Evolutionary conservation across 2,888 invertebrate genomes (phyloP).

Genomic region (Dynastes hyllus): DNA sequence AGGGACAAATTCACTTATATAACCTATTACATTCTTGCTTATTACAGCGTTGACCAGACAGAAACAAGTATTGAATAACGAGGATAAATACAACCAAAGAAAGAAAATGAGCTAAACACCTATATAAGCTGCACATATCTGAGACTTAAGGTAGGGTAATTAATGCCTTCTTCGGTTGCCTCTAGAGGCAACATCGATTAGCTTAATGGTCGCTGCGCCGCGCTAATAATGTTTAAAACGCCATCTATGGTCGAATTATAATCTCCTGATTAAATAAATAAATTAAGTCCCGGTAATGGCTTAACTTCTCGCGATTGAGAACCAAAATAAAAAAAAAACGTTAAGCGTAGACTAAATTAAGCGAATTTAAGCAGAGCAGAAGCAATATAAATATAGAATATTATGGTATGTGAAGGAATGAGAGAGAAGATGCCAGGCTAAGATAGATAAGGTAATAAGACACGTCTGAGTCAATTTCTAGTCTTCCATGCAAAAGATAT

Average conservation of each 20-base stretch:
- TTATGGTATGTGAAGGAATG: no score
- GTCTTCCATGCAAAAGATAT: no score
- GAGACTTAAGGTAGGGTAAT: conserved; percentile 29
- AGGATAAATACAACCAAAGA: not conserved
- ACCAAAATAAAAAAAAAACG: no score
- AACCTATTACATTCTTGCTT: no score
- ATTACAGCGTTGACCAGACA: no score
- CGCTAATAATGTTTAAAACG: conserved; percentile 50
- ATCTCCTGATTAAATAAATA: conserved; percentile 52
- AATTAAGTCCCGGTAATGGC: conserved; percentile 53
- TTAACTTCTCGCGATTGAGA: conserved; percentile 31
- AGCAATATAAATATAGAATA: no score
- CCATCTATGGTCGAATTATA: conserved; percentile 49
- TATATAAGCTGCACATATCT: not conserved
- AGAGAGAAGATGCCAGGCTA: no score
- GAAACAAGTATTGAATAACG: not conserved
- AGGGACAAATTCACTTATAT: no score
- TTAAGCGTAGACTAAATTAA: no score
- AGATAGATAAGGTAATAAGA: no score
- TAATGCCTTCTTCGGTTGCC: conserved; percentile 28
- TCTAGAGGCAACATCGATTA: conserved; percentile 47
- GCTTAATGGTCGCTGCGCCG: conserved; percentile 42
- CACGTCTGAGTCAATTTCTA: no score
- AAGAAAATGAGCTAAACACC: not conserved
- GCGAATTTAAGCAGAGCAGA: no score